These are phyloP conservation scores for Piaya cayana DNA, from an alignment of 2,113 vertebrate species.

Conservation along the genomic window DNA sequence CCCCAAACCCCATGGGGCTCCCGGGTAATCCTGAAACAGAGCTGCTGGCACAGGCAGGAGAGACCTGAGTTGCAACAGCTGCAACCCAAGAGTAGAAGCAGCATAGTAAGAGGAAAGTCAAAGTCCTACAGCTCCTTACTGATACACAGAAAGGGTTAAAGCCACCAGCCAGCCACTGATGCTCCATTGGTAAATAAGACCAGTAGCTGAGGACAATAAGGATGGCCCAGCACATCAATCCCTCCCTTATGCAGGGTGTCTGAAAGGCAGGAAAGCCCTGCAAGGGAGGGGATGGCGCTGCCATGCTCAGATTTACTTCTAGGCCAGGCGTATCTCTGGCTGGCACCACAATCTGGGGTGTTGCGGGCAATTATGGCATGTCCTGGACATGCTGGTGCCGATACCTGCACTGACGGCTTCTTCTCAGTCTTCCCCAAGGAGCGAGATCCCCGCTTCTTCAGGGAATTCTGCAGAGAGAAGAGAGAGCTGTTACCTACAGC, in stretches of 20 bases:
- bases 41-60: background rate
- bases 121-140: background rate
- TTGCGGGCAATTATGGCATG: fast-evolving
- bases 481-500: background rate
- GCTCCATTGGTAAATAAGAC: conserved; percentile 34
- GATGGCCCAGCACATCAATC: conserved; percentile 17
- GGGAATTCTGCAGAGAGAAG: conserved; percentile 82
- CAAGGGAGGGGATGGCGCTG: background rate
- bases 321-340: background rate
- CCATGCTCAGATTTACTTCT: background rate
- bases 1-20: fast-evolving
- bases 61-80: background rate
- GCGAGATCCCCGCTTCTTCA: conserved; percentile 91
- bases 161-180: background rate
- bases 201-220: background rate
- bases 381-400: fast-evolving
- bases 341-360: background rate
- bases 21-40: fast-evolving
- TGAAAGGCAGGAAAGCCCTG: background rate
- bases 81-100: background rate
- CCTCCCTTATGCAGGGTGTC: background rate
- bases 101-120: background rate
- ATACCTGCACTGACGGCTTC: conserved; percentile 88
- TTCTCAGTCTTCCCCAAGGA: conserved; percentile 91
- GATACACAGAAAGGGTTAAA: conserved; percentile 19